Evolutionary conservation across 2,113 vertebrate species (phyloP).

Genomic region (Scomber japonicus): DNA sequence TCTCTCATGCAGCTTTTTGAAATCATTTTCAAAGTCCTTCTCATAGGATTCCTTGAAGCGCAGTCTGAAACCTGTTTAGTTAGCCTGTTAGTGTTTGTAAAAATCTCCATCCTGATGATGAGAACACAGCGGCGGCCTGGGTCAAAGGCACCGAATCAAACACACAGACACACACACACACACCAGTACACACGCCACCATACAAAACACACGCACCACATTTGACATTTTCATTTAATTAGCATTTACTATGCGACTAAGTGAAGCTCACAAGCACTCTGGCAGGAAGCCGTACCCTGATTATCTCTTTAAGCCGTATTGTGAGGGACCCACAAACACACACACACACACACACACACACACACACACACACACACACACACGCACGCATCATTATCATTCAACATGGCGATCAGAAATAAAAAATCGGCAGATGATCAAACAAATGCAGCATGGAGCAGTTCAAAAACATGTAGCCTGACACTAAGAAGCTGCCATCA

Average conservation of each 20-base stretch:
- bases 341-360: no score
- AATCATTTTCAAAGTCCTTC: slow-evolving; percentile 24
- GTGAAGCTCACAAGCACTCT: slow-evolving; percentile 65
- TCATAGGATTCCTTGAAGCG: not conserved
- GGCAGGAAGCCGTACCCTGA: slow-evolving; percentile 70
- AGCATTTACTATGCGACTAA: slow-evolving; percentile 74
- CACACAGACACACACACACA: not conserved
- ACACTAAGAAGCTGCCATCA: slow-evolving; percentile 51
- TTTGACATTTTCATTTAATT: slow-evolving; percentile 83
- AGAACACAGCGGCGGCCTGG: slow-evolving; percentile 3
- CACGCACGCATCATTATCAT: slow-evolving; percentile 63
- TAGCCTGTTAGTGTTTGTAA: slow-evolving; percentile 11
- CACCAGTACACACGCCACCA: not conserved
- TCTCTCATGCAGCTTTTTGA: not conserved
- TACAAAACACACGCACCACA: slow-evolving; percentile 24
- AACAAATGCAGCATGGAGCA: slow-evolving; percentile 53
- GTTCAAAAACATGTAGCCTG: slow-evolving; percentile 57
- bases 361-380: slow-evolving; percentile 10
- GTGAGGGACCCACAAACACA: not conserved
- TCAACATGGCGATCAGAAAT: slow-evolving; percentile 32
- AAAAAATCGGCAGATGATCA: slow-evolving; percentile 63
- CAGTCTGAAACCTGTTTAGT: not conserved
- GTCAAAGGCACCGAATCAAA: slow-evolving; percentile 18
- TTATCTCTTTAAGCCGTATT: slow-evolving; percentile 62
- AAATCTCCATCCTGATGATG: not conserved